Evolutionary conservation across 2,113 vertebrate genomes (phyloP).

Genomic region (Todiramphus saurophagus): DNA sequence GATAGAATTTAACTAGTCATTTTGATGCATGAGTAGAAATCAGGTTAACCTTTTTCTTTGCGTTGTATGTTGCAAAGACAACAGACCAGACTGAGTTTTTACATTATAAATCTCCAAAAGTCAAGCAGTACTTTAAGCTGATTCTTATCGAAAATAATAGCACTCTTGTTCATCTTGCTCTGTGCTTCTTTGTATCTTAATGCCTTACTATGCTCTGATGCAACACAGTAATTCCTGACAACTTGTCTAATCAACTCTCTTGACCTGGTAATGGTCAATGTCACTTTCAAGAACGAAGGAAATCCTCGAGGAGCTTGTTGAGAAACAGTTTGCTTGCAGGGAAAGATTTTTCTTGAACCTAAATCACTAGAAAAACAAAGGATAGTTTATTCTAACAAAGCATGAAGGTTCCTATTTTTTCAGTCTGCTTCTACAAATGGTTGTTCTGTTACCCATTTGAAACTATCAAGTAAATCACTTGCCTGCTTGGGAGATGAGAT

Average conservation of each 20-base stretch:
- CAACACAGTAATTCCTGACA: not conserved
- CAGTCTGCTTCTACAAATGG: not conserved
- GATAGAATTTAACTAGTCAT: not conserved
- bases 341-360: not conserved
- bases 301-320: not conserved
- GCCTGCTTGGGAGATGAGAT: not conserved
- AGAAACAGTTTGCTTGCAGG: not conserved
- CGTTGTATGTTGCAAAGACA: not conserved
- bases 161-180: not conserved
- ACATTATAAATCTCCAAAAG: not conserved
- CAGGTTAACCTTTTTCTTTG: not conserved
- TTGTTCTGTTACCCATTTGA: not conserved
- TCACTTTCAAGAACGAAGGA: not conserved
- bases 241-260: not conserved
- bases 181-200: not conserved
- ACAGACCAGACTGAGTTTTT: not conserved
- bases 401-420: not conserved
- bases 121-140: not conserved
- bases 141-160: not conserved
- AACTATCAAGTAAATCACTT: not conserved
- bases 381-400: not conserved
- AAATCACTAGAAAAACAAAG: not conserved
- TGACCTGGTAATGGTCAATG: not conserved
- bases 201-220: not conserved
- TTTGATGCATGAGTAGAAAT: not conserved